Evolutionary conservation across 2,888 invertebrate species (phyloP), one percentile per base, ranked within the genome.

Genomic region (Epirrita christyi): DNA sequence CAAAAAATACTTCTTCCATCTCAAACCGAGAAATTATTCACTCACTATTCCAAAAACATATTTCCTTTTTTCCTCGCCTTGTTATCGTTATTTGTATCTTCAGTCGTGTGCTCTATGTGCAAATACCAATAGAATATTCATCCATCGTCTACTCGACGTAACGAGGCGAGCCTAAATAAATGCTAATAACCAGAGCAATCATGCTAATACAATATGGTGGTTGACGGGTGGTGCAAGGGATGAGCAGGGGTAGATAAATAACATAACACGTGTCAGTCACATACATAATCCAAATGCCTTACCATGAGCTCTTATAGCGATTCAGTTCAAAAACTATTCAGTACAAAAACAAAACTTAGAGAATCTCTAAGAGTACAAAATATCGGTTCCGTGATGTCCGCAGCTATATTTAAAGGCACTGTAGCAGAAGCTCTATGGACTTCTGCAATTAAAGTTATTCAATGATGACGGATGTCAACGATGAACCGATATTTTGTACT

Each of bases 171-270:
- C 80, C 81, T 81, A 83, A 88, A 86, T 83, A 85, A 87, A 86
- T 87, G 86, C 84, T 85, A 85, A 86, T 86, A 85, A 83, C 81
- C 76, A 67, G 67, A 72, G 80, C 83, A 87, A 87, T 86, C 86
- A 84, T 86, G 82, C 82, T 87, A 84, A 86, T 82, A 83, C 80
- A 80, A 82, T 85, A 83, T 80, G 77, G 76, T 72, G 57, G 71
- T 73, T 72, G 52, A 51, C 32, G 51, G 66, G 52, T 75, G 79
- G 76, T 63, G 15, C 68, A 80, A 82, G 60, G 57, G 46, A 66
- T 28, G 54, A 63, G 67, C 71, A 7, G 21, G 21, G 4, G 21
- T 21, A 21, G 21, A 21, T 21, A 3, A 21, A 3, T 21, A 21
- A 21, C 21, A n/a, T n/a, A n/a, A n/a, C n/a, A n/a, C n/a, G n/a